These are phyloP conservation scores for Drosophila albomicans DNA, from an alignment of 1,140 invertebrate genomes.

Conservation along the genomic window DNA sequence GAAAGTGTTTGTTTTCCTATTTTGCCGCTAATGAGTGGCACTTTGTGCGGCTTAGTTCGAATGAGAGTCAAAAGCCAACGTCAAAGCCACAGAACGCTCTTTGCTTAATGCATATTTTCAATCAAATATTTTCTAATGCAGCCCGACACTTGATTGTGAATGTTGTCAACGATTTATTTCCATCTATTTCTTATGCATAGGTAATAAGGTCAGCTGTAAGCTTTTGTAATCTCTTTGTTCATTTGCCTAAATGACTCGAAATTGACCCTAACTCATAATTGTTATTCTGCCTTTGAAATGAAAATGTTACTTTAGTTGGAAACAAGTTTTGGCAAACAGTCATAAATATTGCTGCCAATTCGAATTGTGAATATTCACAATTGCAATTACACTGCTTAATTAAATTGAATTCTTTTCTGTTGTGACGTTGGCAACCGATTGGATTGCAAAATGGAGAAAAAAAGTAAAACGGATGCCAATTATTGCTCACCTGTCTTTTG, in stretches of 20 bases:
- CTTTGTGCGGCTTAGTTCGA: conserved; percentile 40
- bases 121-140: neutral
- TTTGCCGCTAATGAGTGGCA: conserved; percentile 66
- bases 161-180: neutral
- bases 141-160: neutral
- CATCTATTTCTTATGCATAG: neutral
- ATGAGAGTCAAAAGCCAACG: neutral
- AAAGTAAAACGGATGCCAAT: conserved; percentile 22
- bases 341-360: neutral
- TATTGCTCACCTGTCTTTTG: conserved; percentile 90
- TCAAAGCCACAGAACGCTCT: neutral
- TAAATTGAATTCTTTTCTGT: conserved; percentile 12
- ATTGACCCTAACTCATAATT: neutral
- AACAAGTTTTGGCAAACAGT: conserved; percentile 1
- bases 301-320: neutral
- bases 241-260: conserved; percentile 1
- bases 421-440: conserved; percentile 34
- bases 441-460: conserved; percentile 31
- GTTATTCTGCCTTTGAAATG: neutral
- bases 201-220: neutral
- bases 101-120: conserved; percentile 1
- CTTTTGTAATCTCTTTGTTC: conserved; percentile 2
- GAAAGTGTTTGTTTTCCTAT: conserved; percentile 31
- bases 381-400: conserved; percentile 8
- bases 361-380: conserved; percentile 1